phyloP scores from a whole-genome alignment of 2,113 vertebrate species.

The Phalacrocorax brasilianus region DNA sequence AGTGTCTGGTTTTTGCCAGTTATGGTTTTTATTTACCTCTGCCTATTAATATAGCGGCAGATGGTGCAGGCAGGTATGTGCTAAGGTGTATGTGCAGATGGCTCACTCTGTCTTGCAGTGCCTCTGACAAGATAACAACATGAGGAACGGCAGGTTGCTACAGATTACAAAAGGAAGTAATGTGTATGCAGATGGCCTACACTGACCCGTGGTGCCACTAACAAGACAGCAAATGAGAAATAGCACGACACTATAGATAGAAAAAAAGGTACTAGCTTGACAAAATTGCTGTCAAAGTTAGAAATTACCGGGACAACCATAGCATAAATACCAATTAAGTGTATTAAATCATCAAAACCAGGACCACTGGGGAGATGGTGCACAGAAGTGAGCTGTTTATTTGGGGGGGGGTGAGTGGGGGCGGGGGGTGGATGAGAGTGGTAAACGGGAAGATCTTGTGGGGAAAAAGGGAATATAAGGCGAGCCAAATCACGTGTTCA shows the following conservation, averaged over 20 bases:
- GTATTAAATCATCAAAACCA: background rate
- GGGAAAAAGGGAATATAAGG: background rate
- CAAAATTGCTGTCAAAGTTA: background rate
- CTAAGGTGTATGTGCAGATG: conserved; percentile 20
- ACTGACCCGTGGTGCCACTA: background rate
- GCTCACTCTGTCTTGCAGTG: background rate
- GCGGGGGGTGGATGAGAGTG: background rate
- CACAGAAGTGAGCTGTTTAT: background rate
- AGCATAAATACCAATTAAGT: background rate
- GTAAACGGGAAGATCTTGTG: background rate
- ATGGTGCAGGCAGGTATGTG: conserved; percentile 28
- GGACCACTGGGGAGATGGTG: background rate
- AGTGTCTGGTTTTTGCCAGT: background rate
- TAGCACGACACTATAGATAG: background rate
- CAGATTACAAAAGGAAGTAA: background rate
- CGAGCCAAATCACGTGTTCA: background rate
- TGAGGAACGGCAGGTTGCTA: background rate
- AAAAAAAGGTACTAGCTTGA: background rate
- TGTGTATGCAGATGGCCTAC: conserved; percentile 27
- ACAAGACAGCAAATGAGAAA: conserved; percentile 42
- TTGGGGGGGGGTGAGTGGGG: background rate
- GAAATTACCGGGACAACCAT: background rate
- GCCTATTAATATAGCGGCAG: background rate
- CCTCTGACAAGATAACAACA: conserved; percentile 42
- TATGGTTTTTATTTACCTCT: background rate